These are phyloP conservation scores for Aphrocallistes beatrix DNA, from an alignment of 37 sponge, comb jelly and placozoan genomes.

Conservation along the genomic window DNA sequence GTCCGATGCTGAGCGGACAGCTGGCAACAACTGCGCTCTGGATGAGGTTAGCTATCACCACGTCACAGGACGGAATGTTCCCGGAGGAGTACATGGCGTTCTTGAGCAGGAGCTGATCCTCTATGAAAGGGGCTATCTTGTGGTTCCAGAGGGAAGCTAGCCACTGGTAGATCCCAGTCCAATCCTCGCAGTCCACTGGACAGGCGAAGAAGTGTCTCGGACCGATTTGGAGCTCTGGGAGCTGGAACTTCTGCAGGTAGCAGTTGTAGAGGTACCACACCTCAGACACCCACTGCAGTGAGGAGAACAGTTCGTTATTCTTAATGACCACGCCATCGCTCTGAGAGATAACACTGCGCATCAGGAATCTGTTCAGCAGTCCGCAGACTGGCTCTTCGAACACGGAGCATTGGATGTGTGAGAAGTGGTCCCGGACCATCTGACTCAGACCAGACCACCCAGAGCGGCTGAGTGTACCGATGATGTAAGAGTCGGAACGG, in stretches of 20 bases:
- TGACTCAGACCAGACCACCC: constrained; percentile 10
- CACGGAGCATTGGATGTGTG: constrained; percentile 39
- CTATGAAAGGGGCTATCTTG: constrained; percentile 45
- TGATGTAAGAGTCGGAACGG: background rate
- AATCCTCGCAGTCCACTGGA: background rate
- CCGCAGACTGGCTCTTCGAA: constrained; percentile 34
- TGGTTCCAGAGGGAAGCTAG: constrained; percentile 43
- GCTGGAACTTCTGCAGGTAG: constrained; percentile 29
- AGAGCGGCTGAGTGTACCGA: background rate
- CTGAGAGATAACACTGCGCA: constrained; percentile 27
- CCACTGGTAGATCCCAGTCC: constrained; percentile 28
- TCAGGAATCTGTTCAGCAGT: constrained; percentile 39
- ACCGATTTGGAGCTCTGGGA: constrained; percentile 22
- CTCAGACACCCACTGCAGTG: constrained; percentile 51
- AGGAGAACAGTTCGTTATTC: constrained; percentile 21
- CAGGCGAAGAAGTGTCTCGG: constrained; percentile 31
- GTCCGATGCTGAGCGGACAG: background rate
- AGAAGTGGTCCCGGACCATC: constrained; percentile 20
- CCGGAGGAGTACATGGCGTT: background rate
- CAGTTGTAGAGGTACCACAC: constrained; percentile 60
- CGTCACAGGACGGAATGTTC: background rate
- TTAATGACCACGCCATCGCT: constrained; percentile 30
- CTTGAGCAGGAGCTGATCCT: constrained; percentile 12
- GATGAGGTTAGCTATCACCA: background rate
- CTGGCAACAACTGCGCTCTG: background rate